Evolutionary conservation across 2,888 invertebrate species (phyloP).

Genomic region (Pollenia griseotomentosa): DNA sequence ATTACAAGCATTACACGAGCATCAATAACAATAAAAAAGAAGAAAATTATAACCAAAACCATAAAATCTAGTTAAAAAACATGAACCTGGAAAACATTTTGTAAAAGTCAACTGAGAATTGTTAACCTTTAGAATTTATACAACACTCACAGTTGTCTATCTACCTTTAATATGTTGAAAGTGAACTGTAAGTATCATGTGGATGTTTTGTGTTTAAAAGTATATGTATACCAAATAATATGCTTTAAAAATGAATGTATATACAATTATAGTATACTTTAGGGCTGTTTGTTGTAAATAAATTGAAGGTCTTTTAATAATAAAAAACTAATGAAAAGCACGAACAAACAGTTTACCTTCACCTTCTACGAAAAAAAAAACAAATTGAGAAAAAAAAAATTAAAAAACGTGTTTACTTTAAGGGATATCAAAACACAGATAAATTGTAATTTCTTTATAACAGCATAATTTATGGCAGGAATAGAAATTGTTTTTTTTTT

Average conservation of each 20-base stretch:
- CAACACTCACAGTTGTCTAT: neutral
- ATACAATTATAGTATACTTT: slow-evolving; percentile 43
- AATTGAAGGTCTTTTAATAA: slow-evolving; percentile 64
- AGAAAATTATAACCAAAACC: neutral
- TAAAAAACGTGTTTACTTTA: slow-evolving; percentile 41
- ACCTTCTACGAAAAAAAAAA: slow-evolving; percentile 46
- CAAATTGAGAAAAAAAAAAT: slow-evolving; percentile 3
- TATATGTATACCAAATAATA: slow-evolving; percentile 11
- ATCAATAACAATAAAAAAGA: neutral
- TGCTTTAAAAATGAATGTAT: neutral
- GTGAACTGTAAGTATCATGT: slow-evolving; percentile 12
- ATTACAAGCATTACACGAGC: neutral
- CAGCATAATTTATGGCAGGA: slow-evolving; percentile 38
- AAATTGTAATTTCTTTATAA: slow-evolving; percentile 53
- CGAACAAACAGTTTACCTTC: slow-evolving; percentile 60
- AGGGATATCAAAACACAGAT: slow-evolving; percentile 44
- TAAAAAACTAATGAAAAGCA: slow-evolving; percentile 57
- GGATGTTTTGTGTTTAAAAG: neutral
- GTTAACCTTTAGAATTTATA: slow-evolving; percentile 58
- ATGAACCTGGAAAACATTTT: neutral
- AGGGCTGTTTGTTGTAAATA: slow-evolving; percentile 45
- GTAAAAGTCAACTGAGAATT: slow-evolving; percentile 56
- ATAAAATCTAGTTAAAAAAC: too few species aligned
- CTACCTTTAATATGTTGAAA: slow-evolving; percentile 8
- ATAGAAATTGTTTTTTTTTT: too few species aligned